Evolutionary conservation across 2,888 invertebrate genomes (phyloP).

Genomic region (Apamea anceps): DNA sequence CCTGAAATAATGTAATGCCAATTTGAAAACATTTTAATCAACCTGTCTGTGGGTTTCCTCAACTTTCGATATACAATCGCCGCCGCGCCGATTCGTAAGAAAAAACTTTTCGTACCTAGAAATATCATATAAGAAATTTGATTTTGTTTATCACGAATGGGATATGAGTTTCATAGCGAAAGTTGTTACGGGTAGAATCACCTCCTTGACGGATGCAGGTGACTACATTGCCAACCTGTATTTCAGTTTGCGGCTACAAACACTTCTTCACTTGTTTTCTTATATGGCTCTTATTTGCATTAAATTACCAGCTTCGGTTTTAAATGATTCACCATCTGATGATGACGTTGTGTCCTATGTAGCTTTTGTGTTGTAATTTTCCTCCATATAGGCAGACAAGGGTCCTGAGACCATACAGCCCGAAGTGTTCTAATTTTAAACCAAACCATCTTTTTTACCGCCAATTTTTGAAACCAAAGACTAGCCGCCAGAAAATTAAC

Average conservation of each 20-base stretch:
- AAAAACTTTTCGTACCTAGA: too few relatives aligned
- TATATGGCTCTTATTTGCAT: background rate
- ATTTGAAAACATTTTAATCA: background rate
- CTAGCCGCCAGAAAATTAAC: slow-evolving; percentile 7
- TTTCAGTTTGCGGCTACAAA: too few relatives aligned
- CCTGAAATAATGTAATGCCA: background rate
- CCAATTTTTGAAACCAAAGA: background rate
- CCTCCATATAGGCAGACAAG: background rate
- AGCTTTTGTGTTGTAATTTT: too few relatives aligned
- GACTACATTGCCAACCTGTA: too few relatives aligned
- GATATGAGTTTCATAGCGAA: too few relatives aligned
- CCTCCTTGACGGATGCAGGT: too few relatives aligned
- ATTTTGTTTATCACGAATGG: too few relatives aligned
- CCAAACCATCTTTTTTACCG: background rate
- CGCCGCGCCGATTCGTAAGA: too few relatives aligned
- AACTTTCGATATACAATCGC: too few relatives aligned
- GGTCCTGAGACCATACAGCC: background rate
- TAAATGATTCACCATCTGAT: background rate
- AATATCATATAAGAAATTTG: too few relatives aligned
- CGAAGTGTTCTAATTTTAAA: slow-evolving; percentile 13
- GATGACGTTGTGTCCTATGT: background rate
- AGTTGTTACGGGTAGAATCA: too few relatives aligned
- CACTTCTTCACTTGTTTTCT: background rate
- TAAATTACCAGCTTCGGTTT: background rate
- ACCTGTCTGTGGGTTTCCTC: too few relatives aligned